Percentiles rank a stretch among this genome's conserved stretches.
These are phyloP conservation scores for Gila orcuttii DNA, from an alignment of 2,113 vertebrate species.

Conservation along the genomic window DNA sequence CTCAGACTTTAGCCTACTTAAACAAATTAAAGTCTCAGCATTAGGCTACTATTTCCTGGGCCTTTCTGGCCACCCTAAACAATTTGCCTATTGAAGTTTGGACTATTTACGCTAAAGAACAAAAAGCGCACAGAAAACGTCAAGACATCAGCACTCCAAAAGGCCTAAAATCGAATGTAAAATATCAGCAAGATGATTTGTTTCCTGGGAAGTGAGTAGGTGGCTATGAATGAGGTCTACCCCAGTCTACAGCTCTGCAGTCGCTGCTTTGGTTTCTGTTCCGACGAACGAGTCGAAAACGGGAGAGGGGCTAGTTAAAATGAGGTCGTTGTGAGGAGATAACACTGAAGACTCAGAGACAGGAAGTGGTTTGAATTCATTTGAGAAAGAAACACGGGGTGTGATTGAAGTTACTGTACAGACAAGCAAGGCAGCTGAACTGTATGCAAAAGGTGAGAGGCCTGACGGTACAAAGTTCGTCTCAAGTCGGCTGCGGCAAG, in stretches of 20 bases:
- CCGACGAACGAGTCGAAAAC: constrained; percentile 6
- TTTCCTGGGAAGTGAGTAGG: constrained; percentile 37
- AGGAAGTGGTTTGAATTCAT: constrained; percentile 63
- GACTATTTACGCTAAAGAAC: not conserved
- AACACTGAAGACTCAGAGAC: constrained; percentile 38
- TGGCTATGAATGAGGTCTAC: constrained; percentile 48
- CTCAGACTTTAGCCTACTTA: not conserved
- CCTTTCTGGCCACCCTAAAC: not conserved
- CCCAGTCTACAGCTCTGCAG: constrained; percentile 52
- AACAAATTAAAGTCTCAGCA: not conserved
- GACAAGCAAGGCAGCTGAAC: constrained; percentile 7
- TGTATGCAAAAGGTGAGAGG: constrained; percentile 27
- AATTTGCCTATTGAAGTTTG: not conserved
- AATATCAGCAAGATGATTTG: constrained; percentile 3
- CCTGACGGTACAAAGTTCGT: not conserved
- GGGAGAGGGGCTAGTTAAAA: constrained; percentile 47
- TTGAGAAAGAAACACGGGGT: constrained; percentile 50
- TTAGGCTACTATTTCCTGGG: not conserved
- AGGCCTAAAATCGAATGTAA: not conserved
- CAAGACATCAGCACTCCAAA: not conserved
- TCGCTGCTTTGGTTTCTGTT: constrained; percentile 36
- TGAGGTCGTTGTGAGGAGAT: constrained; percentile 44
- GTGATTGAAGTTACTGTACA: constrained; percentile 52
- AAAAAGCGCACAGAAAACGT: not conserved
- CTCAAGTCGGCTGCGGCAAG: not conserved